Conservation (phyloP, 2,113 vertebrate genomes). For the Balaeniceps rex region DNA sequence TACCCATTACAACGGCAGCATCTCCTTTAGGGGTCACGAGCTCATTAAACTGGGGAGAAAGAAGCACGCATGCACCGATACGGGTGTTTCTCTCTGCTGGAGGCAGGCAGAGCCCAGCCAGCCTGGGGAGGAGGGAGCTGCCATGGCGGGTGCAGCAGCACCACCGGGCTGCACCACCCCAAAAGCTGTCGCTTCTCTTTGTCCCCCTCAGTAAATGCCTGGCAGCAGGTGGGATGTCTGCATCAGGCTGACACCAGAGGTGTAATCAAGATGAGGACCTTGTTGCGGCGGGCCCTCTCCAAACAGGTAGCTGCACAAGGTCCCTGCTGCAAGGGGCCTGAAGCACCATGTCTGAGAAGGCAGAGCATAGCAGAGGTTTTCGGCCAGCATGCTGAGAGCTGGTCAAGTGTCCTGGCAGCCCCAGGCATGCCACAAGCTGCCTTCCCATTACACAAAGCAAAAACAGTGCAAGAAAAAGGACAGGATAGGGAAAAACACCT, state of each 20-base stretch:
- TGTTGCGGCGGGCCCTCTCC: background rate
- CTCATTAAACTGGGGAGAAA: background rate
- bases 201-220: background rate
- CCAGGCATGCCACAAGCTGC: background rate
- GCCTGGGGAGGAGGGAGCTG: background rate
- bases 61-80: rapidly evolving
- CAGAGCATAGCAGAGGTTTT: background rate
- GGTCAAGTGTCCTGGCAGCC: background rate
- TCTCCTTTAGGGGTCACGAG: background rate
- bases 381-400: background rate
- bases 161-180: background rate
- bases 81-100: rapidly evolving
- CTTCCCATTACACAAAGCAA: background rate
- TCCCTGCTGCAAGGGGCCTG: background rate
- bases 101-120: background rate
- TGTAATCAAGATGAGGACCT: background rate
- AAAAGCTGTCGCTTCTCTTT: background rate
- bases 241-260: background rate
- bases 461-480: background rate
- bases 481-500: background rate
- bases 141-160: rapidly evolving
- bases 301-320: rapidly evolving
- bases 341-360: background rate
- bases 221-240: background rate
- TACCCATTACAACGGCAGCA: background rate